Evolutionary conservation across 2,888 invertebrate species (phyloP), one percentile per base, ranked within the genome.

Genomic region (Oscheius sp.): DNA sequence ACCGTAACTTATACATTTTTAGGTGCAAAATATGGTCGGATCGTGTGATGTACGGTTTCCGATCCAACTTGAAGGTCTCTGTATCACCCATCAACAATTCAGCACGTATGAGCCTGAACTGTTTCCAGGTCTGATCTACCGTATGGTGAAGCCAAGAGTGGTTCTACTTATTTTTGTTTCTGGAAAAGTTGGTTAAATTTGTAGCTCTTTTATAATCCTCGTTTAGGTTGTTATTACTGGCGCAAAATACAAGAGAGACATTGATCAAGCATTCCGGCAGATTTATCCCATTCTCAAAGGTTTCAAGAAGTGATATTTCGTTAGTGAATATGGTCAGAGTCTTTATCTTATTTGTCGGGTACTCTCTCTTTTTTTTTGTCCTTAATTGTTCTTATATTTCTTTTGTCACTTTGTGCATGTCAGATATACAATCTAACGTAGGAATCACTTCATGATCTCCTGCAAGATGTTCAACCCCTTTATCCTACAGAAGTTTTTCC

Each of bases 161-260:
- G 98, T 98, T 3, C 90, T 99, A 77, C 91, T 99, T 13, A 97
- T 99, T 89, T 99, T 99, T 91, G 98, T 99, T 0, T 98, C 97
- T 89, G 99, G 99, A 71, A 99, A 99, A 92, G 93, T 70, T n/a
- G 21, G 61, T 27, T 9, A 35, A 6, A 35, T 35, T 35, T 35
- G 5, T 6, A 35, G 35, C 9, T 35, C 5, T 6, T 16, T 1
- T 35, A 6, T 6, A 21, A 16, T 46, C n/a, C n/a, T n/a, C n/a
- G 13, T 84, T 18, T 72, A 85, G 85, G 87, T 87, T 3, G 98
- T 99, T 1, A 93, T 99, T 78, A 99, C 98, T 87, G 91, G 97
- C 80, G 97, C 95, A 41, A 98, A 97, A 91, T 93, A 93, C 61
- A 92, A 96, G 81, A 92, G 92, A 87, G 96, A 97, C 88, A 94